Conservation (phyloP, 2,888 invertebrate species). For the Diaperis boleti region DNA sequence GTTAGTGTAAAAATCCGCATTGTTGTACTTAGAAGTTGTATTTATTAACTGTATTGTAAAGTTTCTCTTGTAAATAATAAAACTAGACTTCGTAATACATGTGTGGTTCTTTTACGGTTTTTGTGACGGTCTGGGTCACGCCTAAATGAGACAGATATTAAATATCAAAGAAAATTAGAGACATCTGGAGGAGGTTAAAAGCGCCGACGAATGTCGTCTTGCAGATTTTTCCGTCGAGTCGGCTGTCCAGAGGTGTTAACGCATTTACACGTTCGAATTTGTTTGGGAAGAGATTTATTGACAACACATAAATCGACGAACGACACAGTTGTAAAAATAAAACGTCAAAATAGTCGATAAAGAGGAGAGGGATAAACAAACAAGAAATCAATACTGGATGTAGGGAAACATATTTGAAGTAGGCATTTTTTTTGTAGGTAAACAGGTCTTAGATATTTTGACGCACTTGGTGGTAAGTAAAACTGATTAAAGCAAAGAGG, state of each 20-base stretch:
- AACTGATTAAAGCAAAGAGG: too few species aligned
- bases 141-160: slow-evolving; percentile 43
- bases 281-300: slow-evolving; percentile 13
- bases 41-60: slow-evolving; percentile 52
- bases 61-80: slow-evolving; percentile 56
- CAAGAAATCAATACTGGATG: too few species aligned
- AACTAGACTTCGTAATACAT: slow-evolving; percentile 46
- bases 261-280: slow-evolving; percentile 42
- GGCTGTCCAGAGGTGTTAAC: slow-evolving; percentile 49
- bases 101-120: slow-evolving; percentile 29
- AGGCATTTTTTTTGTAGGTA: too few species aligned
- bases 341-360: slow-evolving; percentile 6
- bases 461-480: too few species aligned
- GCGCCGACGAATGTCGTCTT: slow-evolving; percentile 38
- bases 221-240: slow-evolving; percentile 34
- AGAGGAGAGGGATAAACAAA: not conserved
- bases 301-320: slow-evolving; percentile 10
- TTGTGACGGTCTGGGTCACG: slow-evolving; percentile 52
- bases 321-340: not conserved
- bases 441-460: too few species aligned
- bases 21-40: slow-evolving; percentile 47
- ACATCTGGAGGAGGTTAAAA: slow-evolving; percentile 39
- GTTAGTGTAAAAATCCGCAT: slow-evolving; percentile 41
- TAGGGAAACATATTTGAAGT: too few species aligned
- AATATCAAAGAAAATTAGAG: slow-evolving; percentile 42